Base-by-base conservation (phyloP, 2,888 invertebrate species). In the Epiperipatus broadwayi region DNA sequence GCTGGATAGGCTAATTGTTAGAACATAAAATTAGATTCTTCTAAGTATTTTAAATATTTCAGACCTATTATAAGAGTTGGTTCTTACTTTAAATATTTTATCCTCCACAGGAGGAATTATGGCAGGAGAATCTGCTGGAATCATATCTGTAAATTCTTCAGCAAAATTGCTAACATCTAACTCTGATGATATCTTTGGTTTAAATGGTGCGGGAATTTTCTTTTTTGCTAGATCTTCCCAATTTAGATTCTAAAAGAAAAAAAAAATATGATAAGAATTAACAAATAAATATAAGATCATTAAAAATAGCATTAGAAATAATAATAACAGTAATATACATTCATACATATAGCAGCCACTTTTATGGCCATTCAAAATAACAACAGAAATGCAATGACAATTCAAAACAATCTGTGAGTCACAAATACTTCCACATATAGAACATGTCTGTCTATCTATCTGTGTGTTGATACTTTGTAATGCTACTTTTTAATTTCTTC, bases 151-250 rank as follows among this genome's bases (percentile, higher is more conserved):
- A 63, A 95, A 95, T 64, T 95, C 93, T 46, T 83, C 83, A 31
- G 89, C 80, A 61, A 95, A 95, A 67, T 95, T 91, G 54, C 83
- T 81, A 10, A 85, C 84, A 62, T 95, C 93, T 44, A 84, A 67
- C 58, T 87, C 85, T 59, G n/a, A n/a, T n/a, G n/a, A n/a, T n/a
- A n/a, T 75, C 41, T 70, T 69, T n/a, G 93, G 95, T 47, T 78
- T 74, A 64, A 91, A 87, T 2, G 91, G 91, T 0, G 93, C 84
- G 10, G 72, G 60, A 41, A 85, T 69, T 48, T 73, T 70, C 52
- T 85, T 79, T 1, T 67, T 64, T 2, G 77, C 71, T 35, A 93
- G 65, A 36, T 75, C 73, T 12, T 71, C 67, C 93, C 93, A 95
- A 57, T 81, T 75, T 21, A 87, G 60, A 43, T 62, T 68, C 66